Conservation (phyloP, 1,140 invertebrate species). For the Aethina tumida region DNA sequence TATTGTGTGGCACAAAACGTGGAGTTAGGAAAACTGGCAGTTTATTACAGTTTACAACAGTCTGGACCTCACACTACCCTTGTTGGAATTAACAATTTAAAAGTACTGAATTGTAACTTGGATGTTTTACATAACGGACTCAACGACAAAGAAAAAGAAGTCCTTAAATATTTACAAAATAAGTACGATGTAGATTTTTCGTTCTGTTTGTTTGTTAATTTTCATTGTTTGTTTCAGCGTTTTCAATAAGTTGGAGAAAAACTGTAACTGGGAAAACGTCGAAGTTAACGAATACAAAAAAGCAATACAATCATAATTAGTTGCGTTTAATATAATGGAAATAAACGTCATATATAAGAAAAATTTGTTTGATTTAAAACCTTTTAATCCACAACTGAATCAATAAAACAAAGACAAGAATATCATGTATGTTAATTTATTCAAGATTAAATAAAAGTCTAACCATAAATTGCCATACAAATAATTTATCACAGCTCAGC, state of each 20-base stretch:
- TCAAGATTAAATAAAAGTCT: too few species aligned
- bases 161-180: conserved; percentile 41
- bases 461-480: too few species aligned
- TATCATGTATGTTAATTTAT: too few species aligned
- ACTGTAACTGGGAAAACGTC: conserved; percentile 42
- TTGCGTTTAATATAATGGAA: too few species aligned
- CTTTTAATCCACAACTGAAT: too few species aligned
- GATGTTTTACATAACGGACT: conserved; percentile 48
- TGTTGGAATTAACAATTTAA: conserved; percentile 55
- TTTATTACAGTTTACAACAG: conserved; percentile 51
- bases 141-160: conserved; percentile 46
- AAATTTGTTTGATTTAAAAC: too few species aligned
- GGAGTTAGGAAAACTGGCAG: conserved; percentile 60
- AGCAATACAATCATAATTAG: too few species aligned
- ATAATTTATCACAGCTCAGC: too few species aligned
- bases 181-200: conserved; percentile 10
- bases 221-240: conserved; percentile 32
- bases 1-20: conserved; percentile 57
- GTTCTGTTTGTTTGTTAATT: conserved; percentile 13
- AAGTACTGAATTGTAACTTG: conserved; percentile 52
- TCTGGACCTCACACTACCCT: conserved; percentile 50
- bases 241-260: conserved; percentile 31
- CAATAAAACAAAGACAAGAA: too few species aligned
- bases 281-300: conserved; percentile 32
- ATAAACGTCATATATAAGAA: too few species aligned